Conservation (phyloP, 2,113 vertebrate genomes). For the Pampusana beccarii region DNA sequence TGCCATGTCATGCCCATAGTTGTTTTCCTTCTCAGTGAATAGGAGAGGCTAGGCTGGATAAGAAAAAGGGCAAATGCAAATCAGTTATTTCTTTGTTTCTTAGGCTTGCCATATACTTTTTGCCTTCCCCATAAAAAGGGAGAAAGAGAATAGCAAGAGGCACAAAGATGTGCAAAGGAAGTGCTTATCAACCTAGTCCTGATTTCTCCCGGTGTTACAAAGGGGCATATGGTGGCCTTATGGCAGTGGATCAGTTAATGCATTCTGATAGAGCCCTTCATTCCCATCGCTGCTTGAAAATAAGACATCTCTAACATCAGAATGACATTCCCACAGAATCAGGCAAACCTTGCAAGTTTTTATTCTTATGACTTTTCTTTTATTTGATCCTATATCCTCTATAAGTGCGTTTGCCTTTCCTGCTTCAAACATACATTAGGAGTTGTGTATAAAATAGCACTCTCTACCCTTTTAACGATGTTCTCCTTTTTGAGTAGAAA, state of each 20-base stretch:
- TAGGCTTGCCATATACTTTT: not conserved
- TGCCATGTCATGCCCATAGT: not conserved
- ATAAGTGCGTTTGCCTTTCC: not conserved
- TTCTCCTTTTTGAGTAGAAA: not conserved
- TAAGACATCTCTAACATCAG: not conserved
- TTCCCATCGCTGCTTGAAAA: not conserved
- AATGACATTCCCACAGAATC: not conserved
- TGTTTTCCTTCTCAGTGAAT: not conserved
- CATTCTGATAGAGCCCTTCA: not conserved
- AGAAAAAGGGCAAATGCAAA: not conserved
- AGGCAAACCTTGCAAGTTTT: not conserved
- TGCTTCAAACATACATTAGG: not conserved
- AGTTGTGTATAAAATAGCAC: not conserved
- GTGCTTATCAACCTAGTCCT: not conserved
- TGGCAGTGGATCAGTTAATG: not conserved
- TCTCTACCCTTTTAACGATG: not conserved
- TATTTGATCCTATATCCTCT: not conserved
- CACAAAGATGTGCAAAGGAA: not conserved
- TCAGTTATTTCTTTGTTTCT: not conserved
- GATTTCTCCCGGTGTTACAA: not conserved
- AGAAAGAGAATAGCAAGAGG: not conserved
- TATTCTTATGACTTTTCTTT: fast-evolving
- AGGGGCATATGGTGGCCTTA: not conserved
- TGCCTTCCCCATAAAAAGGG: not conserved
- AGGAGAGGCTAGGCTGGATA: not conserved